These are phyloP conservation scores for Sinonovacula constricta DNA, from an alignment of 1,140 invertebrate genomes.

Conservation along the genomic window DNA sequence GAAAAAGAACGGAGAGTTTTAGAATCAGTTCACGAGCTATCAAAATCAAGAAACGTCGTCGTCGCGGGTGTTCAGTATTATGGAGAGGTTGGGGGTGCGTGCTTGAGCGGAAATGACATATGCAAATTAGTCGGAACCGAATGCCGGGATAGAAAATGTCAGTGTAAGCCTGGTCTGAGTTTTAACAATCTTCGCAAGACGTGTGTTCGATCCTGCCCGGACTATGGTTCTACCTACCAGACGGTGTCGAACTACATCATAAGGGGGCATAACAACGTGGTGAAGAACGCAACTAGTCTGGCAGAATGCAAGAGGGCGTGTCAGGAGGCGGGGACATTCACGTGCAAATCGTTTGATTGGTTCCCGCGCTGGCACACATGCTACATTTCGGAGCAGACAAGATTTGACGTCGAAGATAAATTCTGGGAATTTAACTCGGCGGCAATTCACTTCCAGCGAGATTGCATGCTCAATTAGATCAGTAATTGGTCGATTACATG, in stretches of 20 bases:
- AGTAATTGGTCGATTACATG: too few species aligned
- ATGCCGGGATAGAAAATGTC: conserved; percentile 19
- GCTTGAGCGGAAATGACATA: background rate
- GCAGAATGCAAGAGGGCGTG: conserved; percentile 12
- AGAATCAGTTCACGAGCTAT: too few species aligned
- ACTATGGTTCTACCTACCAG: conserved; percentile 40
- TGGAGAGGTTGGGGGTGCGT: conserved; percentile 11
- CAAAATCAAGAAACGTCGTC: too few species aligned
- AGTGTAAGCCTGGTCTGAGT: conserved; percentile 24
- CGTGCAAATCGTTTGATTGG: conserved; percentile 27
- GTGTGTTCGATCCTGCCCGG: background rate
- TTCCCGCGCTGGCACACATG: conserved; percentile 21
- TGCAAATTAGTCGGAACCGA: conserved; percentile 8
- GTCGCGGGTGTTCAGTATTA: conserved; percentile 6
- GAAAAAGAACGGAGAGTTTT: too few species aligned
- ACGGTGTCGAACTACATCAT: conserved; percentile 11
- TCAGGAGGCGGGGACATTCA: conserved; percentile 2
- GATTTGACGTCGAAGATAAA: background rate
- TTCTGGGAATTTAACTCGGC: conserved; percentile 32
- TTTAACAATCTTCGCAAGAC: background rate
- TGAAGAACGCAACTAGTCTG: conserved; percentile 2
- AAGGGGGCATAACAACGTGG: conserved; percentile 14
- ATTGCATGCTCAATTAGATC: too few species aligned
- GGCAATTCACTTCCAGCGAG: conserved; percentile 32
- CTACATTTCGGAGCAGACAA: conserved; percentile 9